These are phyloP conservation scores for Pseudococcus viburni DNA, from an alignment of 2,888 invertebrate species.

Conservation along the genomic window DNA sequence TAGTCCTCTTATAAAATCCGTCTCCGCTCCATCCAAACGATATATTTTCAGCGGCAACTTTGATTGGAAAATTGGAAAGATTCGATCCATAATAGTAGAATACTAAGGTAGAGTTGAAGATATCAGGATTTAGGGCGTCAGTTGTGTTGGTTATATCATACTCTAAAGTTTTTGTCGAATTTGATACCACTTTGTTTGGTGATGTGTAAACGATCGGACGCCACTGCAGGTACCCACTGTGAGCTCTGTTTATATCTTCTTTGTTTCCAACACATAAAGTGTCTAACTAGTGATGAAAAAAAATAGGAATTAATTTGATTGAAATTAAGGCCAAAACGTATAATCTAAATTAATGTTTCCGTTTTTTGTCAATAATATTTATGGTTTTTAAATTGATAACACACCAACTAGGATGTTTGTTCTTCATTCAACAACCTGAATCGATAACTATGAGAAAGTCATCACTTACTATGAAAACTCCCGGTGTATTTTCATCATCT, in stretches of 20 bases:
- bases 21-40: slow-evolving; percentile 79
- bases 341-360: neutral
- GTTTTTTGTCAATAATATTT: slow-evolving; percentile 14
- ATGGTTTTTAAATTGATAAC: slow-evolving; percentile 12
- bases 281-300: slow-evolving; percentile 35
- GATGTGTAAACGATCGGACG: slow-evolving; percentile 79
- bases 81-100: slow-evolving; percentile 71
- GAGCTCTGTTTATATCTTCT: slow-evolving; percentile 69
- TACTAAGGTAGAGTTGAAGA: slow-evolving; percentile 70
- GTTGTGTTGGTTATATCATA: slow-evolving; percentile 71
- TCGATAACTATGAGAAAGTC: no score
- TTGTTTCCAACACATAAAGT: slow-evolving; percentile 32
- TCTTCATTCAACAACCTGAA: neutral
- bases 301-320: neutral
- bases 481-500: slow-evolving; percentile 83
- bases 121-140: slow-evolving; percentile 67
- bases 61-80: slow-evolving; percentile 71
- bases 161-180: slow-evolving; percentile 75
- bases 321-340: neutral
- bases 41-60: slow-evolving; percentile 73
- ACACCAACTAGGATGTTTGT: neutral
- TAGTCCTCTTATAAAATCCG: slow-evolving; percentile 77
- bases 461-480: slow-evolving; percentile 78
- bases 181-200: slow-evolving; percentile 73
- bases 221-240: slow-evolving; percentile 78